phyloP scores from a whole-genome alignment of 2,797 vertebrate genomes.

The Hoplostethus mediterraneus region DNA sequence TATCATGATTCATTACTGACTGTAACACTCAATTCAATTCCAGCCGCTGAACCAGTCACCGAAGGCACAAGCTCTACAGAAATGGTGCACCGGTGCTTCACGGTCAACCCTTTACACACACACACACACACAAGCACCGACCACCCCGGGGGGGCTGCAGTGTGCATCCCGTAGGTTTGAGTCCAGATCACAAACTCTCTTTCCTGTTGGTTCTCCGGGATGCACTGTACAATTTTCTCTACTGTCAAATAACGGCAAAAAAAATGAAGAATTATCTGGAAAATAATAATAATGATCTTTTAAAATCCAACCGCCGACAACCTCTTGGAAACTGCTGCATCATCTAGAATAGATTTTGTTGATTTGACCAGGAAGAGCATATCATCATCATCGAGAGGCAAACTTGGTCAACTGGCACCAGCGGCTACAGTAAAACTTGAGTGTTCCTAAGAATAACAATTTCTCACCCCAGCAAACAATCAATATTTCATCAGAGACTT shows the following conservation, averaged over 20 bases:
- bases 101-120: neutral
- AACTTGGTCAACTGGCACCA: conserved; percentile 17
- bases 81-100: neutral
- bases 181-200: neutral
- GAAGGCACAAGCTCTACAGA: conserved; percentile 27
- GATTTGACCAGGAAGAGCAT: conserved; percentile 20
- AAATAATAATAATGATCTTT: neutral
- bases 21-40: conserved; percentile 73
- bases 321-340: conserved; percentile 5
- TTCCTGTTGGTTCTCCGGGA: neutral
- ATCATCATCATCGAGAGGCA: conserved; percentile 36
- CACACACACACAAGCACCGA: neutral
- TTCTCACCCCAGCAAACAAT: conserved; percentile 48
- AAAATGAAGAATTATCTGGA: no score
- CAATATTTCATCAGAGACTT: conserved; percentile 64
- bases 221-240: neutral
- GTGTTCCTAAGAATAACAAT: conserved; percentile 40
- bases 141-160: neutral
- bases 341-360: conserved; percentile 3
- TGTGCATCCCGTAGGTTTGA: neutral
- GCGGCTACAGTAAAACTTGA: conserved; percentile 32
- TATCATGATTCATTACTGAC: conserved; percentile 77
- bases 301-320: conserved; percentile 6
- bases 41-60: conserved; percentile 57
- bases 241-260: no score